These are phyloP conservation scores for Paraplagusia blochii DNA, from an alignment of 2,113 vertebrate genomes.

Conservation along the genomic window DNA sequence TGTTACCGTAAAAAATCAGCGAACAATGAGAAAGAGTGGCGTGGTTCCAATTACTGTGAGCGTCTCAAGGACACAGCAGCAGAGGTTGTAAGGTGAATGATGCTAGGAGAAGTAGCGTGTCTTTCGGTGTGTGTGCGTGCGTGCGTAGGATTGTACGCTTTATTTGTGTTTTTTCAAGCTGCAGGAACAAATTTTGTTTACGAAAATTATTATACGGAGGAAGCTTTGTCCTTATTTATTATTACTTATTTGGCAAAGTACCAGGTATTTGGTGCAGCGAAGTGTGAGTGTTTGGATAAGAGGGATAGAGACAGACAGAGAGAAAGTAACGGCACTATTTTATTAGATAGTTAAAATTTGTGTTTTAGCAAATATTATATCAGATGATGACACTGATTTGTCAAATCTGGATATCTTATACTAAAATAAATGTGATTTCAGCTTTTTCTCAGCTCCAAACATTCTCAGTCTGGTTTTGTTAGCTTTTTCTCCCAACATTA, in stretches of 20 bases:
- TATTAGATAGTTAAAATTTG: not conserved
- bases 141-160: not conserved
- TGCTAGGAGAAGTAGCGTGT: slow-evolving; percentile 75
- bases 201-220: no score
- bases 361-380: slow-evolving; percentile 5
- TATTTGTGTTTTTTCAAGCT: no score
- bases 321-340: not conserved
- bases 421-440: no score
- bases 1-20: no score
- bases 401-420: no score
- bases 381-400: no score
- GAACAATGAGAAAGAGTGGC: not conserved
- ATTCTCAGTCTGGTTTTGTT: no score
- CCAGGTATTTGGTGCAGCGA: slow-evolving; percentile 55
- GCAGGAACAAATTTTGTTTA: no score
- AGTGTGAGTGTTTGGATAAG: slow-evolving; percentile 4
- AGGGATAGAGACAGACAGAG: not conserved
- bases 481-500: no score
- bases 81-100: slow-evolving; percentile 77
- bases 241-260: slow-evolving; percentile 8
- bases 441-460: no score
- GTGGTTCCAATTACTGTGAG: slow-evolving; percentile 24
- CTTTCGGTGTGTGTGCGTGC: slow-evolving; percentile 34
- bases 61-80: slow-evolving; percentile 56
- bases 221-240: no score